These are phyloP conservation scores for Nannoperca obscura DNA, from an alignment of 2,797 vertebrate genomes.

Conservation along the genomic window DNA sequence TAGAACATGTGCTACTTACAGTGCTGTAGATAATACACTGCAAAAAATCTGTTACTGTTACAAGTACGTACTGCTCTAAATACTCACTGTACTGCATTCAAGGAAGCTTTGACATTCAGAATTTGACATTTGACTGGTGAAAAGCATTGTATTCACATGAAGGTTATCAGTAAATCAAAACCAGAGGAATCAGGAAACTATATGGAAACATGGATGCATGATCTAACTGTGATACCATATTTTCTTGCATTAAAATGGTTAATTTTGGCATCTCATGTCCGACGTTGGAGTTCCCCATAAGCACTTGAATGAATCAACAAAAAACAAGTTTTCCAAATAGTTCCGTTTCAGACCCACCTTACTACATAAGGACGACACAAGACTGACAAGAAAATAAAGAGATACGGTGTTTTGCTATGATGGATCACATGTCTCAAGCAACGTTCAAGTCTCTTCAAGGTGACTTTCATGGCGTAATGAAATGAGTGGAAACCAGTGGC, in stretches of 20 bases:
- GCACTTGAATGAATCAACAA: constrained; percentile 35
- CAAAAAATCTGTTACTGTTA: neutral
- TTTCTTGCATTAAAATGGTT: constrained; percentile 9
- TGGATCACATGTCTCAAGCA: constrained; percentile 5
- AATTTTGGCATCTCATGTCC: constrained; percentile 12
- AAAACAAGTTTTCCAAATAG: constrained; percentile 39
- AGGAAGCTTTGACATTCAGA: neutral
- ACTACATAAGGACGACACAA: neutral
- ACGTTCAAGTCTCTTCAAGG: neutral
- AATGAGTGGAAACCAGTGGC: constrained; percentile 19
- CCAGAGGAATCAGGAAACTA: constrained; percentile 14
- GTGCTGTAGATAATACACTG: neutral
- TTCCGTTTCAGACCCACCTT: constrained; percentile 13
- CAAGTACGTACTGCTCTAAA: neutral
- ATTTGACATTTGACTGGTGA: constrained; percentile 17
- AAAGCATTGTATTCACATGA: neutral
- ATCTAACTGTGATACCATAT: neutral
- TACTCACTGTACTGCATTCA: neutral
- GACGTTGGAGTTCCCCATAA: constrained; percentile 33
- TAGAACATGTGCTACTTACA: neutral
- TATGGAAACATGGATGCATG: neutral
- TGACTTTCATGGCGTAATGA: constrained; percentile 13
- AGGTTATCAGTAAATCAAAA: constrained; percentile 23
- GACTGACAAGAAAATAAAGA: neutral
- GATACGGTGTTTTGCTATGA: neutral